Evolutionary conservation across 23 tunicate genomes (phyloP).

Genomic region (Ciona savignyi): DNA sequence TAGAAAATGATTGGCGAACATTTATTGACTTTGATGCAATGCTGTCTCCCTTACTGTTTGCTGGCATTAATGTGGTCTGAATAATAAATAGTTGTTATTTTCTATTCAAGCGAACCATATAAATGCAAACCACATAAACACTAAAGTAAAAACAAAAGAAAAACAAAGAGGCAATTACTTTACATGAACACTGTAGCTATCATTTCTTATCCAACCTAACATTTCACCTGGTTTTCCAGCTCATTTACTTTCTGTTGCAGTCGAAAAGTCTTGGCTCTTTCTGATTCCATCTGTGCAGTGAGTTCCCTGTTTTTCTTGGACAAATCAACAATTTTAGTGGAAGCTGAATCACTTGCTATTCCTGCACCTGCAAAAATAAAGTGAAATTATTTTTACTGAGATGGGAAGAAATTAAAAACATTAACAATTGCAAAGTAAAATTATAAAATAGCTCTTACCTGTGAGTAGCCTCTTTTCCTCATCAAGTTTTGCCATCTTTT

Average conservation of each 20-base stretch:
- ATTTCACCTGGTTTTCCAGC: constrained; percentile 54
- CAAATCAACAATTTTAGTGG: constrained; percentile 85
- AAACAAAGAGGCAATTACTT: too few species aligned
- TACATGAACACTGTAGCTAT: too few species aligned
- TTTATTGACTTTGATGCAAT: neutral
- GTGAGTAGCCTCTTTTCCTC: constrained; percentile 78
- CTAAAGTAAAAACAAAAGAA: too few species aligned
- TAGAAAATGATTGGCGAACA: neutral
- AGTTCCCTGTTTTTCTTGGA: constrained; percentile 84
- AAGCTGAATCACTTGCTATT: constrained; percentile 55
- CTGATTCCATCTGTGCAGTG: constrained; percentile 69
- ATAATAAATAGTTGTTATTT: too few species aligned
- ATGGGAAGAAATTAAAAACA: too few species aligned
- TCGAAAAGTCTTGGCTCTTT: constrained; percentile 53
- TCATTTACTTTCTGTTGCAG: constrained; percentile 56
- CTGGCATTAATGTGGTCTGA: too few species aligned
- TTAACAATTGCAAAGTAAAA: too few species aligned
- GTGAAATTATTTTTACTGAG: too few species aligned
- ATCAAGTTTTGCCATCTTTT: constrained; percentile 43
- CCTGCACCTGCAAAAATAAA: constrained; percentile 43
- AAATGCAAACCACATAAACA: too few species aligned
- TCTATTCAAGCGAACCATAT: too few species aligned
- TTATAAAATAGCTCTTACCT: constrained; percentile 17
- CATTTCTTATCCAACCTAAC: too few species aligned
- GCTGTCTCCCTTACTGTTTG: neutral